Conservation (phyloP, 2,797 vertebrate species). For the Tragelaphus oryx region DNA sequence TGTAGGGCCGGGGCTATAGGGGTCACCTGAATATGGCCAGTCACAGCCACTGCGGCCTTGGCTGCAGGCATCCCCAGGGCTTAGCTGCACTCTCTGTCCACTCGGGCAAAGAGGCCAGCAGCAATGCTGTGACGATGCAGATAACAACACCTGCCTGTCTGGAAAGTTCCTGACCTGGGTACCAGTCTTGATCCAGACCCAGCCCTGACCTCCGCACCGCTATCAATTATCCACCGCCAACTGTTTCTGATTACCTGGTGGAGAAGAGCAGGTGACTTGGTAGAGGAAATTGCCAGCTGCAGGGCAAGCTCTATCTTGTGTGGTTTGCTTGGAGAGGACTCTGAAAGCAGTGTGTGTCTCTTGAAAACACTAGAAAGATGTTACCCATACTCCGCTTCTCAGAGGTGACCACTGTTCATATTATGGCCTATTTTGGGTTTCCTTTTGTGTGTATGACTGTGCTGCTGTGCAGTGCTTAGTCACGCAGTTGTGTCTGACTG, state of each 20-base stretch:
- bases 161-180: not conserved
- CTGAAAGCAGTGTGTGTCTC: not conserved
- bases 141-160: not conserved
- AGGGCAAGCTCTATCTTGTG: not conserved
- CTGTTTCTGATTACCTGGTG: not conserved
- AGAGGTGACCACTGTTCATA: not conserved
- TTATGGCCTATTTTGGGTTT: not conserved
- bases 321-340: not conserved
- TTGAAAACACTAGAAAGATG: not conserved
- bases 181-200: not conserved
- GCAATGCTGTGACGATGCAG: not conserved
- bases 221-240: not conserved
- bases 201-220: not conserved
- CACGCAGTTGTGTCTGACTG: not conserved
- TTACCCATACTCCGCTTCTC: not conserved
- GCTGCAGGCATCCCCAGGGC: not conserved
- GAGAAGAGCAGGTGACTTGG: not conserved
- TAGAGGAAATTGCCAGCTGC: not conserved
- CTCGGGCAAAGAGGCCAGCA: not conserved
- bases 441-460: not conserved
- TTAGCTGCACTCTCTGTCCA: not conserved
- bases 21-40: not conserved
- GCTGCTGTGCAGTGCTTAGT: not conserved
- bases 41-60: not conserved
- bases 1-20: not conserved